Percentiles rank a stretch among this genome's conserved stretches.
Evolutionary conservation across 2,113 vertebrate genomes (phyloP).

Genomic region (Haplotaxodon microlepis): DNA sequence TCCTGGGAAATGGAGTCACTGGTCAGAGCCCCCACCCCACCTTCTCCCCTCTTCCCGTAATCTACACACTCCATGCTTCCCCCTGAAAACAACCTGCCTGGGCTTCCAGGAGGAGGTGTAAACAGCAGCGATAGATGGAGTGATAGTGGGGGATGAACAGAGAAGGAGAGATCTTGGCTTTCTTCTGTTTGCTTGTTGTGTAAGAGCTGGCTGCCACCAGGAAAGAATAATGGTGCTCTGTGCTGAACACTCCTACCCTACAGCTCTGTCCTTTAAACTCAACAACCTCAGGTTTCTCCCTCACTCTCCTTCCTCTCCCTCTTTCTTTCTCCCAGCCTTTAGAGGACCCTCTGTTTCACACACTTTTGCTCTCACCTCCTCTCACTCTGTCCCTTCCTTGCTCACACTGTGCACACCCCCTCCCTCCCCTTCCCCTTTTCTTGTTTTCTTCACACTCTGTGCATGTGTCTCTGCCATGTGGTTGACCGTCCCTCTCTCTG

Average conservation of each 20-base stretch:
- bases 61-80: slow-evolving; percentile 28
- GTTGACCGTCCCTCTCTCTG: slow-evolving; percentile 44
- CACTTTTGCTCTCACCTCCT: slow-evolving; percentile 57
- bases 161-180: slow-evolving; percentile 21
- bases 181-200: slow-evolving; percentile 41
- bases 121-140: neutral
- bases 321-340: slow-evolving; percentile 38
- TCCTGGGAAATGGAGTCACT: slow-evolving; percentile 51
- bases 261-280: slow-evolving; percentile 42
- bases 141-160: neutral
- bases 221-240: slow-evolving; percentile 45
- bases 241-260: slow-evolving; percentile 56
- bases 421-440: neutral
- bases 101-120: slow-evolving; percentile 8
- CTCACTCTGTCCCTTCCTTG: slow-evolving; percentile 28
- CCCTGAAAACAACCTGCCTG: slow-evolving; percentile 45
- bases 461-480: slow-evolving; percentile 58
- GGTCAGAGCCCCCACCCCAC: neutral
- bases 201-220: slow-evolving; percentile 47
- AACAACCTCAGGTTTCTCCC: slow-evolving; percentile 36
- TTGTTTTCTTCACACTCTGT: slow-evolving; percentile 56
- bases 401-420: neutral
- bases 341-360: slow-evolving; percentile 42
- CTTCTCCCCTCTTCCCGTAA: slow-evolving; percentile 40
- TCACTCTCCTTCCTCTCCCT: slow-evolving; percentile 15